A percentile compares a stretch with the other conserved stretches of the same genome.
phyloP scores from a whole-genome alignment of 2,113 vertebrate genomes.

The Gobiocypris rarus region DNA sequence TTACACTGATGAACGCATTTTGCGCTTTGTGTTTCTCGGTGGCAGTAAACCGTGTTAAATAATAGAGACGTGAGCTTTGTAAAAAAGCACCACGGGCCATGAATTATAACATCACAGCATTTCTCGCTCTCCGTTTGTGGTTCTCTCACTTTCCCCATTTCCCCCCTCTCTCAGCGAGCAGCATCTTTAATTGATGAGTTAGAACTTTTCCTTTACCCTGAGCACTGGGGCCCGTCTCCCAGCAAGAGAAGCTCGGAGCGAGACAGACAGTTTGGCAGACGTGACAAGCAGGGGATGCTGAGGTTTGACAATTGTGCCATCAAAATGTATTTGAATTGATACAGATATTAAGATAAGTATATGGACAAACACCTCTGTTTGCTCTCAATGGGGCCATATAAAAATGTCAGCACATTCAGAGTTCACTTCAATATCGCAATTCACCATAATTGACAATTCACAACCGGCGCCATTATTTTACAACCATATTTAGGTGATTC shows the following conservation, averaged over 20 bases:
- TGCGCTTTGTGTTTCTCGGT: slow-evolving; percentile 19
- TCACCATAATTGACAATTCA: background rate
- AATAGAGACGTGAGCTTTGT: slow-evolving; percentile 53
- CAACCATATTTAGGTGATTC: background rate
- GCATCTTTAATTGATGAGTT: slow-evolving; percentile 44
- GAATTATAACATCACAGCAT: slow-evolving; percentile 34
- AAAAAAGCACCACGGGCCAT: slow-evolving; percentile 59
- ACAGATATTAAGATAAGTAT: no score
- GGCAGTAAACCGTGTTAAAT: slow-evolving; percentile 49
- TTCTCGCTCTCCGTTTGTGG: background rate
- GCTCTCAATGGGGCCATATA: no score
- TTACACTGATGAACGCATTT: slow-evolving; percentile 63
- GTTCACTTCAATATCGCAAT: no score
- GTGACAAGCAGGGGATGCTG: background rate
- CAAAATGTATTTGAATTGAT: background rate
- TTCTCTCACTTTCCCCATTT: background rate
- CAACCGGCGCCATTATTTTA: background rate
- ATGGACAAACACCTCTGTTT: no score
- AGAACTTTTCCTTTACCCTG: slow-evolving; percentile 39
- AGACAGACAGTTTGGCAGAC: background rate
- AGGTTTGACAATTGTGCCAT: background rate
- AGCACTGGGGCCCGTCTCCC: slow-evolving; percentile 10
- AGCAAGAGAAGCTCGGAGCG: background rate
- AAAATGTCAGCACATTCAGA: no score
- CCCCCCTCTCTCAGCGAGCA: background rate